These are phyloP conservation scores for Dendrolimus houi DNA, from an alignment of 2,888 invertebrate species.

Conservation along the genomic window DNA sequence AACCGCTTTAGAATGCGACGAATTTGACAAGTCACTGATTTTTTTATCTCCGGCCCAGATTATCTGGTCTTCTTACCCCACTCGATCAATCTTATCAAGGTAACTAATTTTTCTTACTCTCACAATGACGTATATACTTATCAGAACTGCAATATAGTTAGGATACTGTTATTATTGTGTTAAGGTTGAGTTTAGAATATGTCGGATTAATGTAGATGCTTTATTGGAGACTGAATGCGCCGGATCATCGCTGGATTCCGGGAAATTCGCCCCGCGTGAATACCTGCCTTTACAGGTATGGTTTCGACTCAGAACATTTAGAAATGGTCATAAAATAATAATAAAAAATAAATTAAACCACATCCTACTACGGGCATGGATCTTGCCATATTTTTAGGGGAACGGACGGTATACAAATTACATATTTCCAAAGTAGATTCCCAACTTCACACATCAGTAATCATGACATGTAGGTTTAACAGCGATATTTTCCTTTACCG, in stretches of 20 bases:
- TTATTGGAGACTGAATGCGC: constrained; percentile 50
- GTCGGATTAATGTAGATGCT: constrained; percentile 33
- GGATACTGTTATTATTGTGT: constrained; percentile 1
- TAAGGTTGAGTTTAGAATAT: constrained; percentile 16
- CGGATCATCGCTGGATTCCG: constrained; percentile 74
- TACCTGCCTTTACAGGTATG: constrained; percentile 72
- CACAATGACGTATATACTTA: constrained; percentile 20
- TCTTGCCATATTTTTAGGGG: too few species aligned
- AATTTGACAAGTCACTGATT: constrained; percentile 75
- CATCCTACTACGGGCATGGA: too few species aligned
- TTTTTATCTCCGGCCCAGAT: constrained; percentile 60
- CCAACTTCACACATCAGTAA: too few species aligned
- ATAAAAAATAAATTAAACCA: too few species aligned
- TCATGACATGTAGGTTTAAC: too few species aligned
- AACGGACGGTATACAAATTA: too few species aligned
- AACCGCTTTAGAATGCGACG: constrained; percentile 61
- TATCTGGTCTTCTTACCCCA: constrained; percentile 70
- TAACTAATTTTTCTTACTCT: constrained; percentile 28
- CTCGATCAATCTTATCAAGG: constrained; percentile 75
- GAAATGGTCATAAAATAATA: not conserved
- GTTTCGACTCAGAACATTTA: constrained; percentile 11
- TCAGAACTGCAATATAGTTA: constrained; percentile 8
- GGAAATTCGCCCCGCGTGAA: constrained; percentile 73
- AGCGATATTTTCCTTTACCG: too few species aligned
- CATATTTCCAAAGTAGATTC: too few species aligned